Base-by-base conservation (phyloP, 2,888 invertebrate species). In the Drosophila gaucha region DNA sequence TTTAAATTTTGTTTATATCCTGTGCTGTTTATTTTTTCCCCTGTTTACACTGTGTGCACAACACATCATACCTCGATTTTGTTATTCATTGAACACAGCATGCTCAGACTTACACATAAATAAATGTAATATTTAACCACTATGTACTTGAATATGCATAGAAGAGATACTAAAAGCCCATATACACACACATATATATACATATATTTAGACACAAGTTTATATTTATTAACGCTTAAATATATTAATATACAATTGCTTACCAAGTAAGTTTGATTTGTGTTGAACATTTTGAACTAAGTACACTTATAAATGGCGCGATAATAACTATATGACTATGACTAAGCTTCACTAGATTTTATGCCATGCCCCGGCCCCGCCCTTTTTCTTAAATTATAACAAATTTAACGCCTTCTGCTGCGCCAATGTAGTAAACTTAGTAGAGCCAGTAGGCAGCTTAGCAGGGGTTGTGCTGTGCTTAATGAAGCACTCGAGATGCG, bases 221-320 rank as follows among this genome's bases (percentile, higher is more conserved):
- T 67, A 74, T 85, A 87, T 88, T 86, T 88, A 82, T 88, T 86
- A 86, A 88, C 76, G 63, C 76, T 72, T 88, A 88, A 66, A 79
- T 83, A 57, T 55, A 63, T 33, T 24, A 16, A 50, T 58, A 52
- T 39, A 63, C 57, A 58, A 49, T 84, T 80, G 64, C 78, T 74
- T 80, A 82, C 49, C 64, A 67, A 69, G 50, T 63, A 65, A 63
- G 57, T 84, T 86, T 79, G 52, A 80, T 84, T 36, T 64, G 55
- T 46, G 57, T 67, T 79, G 46, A 64, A 63, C 63, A 75, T 65
- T 70, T 74, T 80, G 39, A 85, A 74, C 74, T 80, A 80, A 80
- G 88, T 87, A 80, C 86, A 80, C 88, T 87, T 87, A 80, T 44
- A 46, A 49, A 65, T 59, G 43, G 44, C 57, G 46, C 47, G 58